phyloP scores from a whole-genome alignment of 2,888 invertebrate genomes.

The Andrena flavipes region DNA sequence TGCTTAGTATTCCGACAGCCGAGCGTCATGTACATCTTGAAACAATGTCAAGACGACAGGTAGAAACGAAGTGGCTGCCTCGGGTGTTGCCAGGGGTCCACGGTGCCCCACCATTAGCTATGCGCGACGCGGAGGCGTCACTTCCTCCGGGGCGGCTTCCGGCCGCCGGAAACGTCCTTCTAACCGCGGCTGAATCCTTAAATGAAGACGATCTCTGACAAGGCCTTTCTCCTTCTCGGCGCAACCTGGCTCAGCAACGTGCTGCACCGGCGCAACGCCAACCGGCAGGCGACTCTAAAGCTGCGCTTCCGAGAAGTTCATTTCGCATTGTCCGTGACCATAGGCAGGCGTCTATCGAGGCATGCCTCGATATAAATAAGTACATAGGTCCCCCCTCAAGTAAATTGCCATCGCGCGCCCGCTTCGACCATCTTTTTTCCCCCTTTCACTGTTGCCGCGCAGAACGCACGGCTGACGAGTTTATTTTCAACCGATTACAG shows the following conservation, averaged over 20 bases:
- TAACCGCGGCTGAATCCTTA: constrained; percentile 81
- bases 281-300: constrained; percentile 44
- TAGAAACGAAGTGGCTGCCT: constrained; percentile 44
- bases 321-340: constrained; percentile 13
- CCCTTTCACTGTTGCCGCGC: background rate
- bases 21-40: constrained; percentile 39
- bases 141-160: constrained; percentile 81
- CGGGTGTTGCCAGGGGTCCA: constrained; percentile 48
- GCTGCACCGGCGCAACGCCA: constrained; percentile 32
- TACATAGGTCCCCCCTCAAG: too few species aligned
- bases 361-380: background rate
- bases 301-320: constrained; percentile 36
- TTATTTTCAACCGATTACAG: constrained; percentile 83
- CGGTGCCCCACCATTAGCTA: constrained; percentile 72
- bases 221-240: constrained; percentile 44
- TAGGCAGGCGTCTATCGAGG: background rate
- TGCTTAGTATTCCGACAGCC: constrained; percentile 41
- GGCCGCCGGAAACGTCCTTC: constrained; percentile 83
- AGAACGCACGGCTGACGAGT: background rate
- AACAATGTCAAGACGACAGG: constrained; percentile 52
- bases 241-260: constrained; percentile 25
- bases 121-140: constrained; percentile 79
- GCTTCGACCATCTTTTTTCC: background rate
- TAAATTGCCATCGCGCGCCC: background rate
- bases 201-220: constrained; percentile 74